These are phyloP conservation scores for Anthopleura xanthogrammica DNA, from an alignment of 92 coral and sea anemone genomes.

Conservation along the genomic window DNA sequence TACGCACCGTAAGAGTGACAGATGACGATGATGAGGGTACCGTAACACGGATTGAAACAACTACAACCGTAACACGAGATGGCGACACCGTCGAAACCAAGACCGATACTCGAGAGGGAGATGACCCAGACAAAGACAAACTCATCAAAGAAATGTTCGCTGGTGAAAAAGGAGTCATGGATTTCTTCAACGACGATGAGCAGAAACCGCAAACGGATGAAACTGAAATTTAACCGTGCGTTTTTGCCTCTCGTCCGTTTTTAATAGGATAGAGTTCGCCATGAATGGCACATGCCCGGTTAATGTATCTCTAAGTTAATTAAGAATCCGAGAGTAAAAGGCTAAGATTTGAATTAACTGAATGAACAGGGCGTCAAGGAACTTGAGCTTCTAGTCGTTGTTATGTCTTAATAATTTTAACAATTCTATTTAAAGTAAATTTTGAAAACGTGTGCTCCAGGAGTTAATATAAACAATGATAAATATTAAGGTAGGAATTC, in stretches of 20 bases:
- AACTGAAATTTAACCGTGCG: slow-evolving; percentile 60
- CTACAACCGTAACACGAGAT: slow-evolving; percentile 38
- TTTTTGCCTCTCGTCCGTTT: slow-evolving; percentile 4
- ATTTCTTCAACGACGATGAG: slow-evolving; percentile 64
- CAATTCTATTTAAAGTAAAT: slow-evolving; percentile 31
- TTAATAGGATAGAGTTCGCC: slow-evolving; percentile 8
- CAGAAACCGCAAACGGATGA: slow-evolving; percentile 54
- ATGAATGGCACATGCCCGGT: neutral
- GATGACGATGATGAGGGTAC: slow-evolving; percentile 22
- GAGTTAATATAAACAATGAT: slow-evolving; percentile 24
- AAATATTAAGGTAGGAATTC: slow-evolving; percentile 10
- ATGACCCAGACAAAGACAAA: slow-evolving; percentile 49
- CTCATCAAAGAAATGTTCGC: slow-evolving; percentile 85
- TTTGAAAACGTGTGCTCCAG: slow-evolving; percentile 17
- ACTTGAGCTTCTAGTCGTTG: neutral
- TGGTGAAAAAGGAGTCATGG: slow-evolving; percentile 84
- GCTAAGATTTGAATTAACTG: neutral
- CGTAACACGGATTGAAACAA: slow-evolving; percentile 37
- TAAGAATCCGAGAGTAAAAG: neutral
- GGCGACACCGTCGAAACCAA: slow-evolving; percentile 38
- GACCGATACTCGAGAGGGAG: slow-evolving; percentile 39
- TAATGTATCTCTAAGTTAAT: slow-evolving; percentile 8
- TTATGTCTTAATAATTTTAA: slow-evolving; percentile 8
- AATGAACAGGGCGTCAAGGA: neutral
- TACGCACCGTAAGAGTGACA: slow-evolving; percentile 23